phyloP scores from a whole-genome alignment of 2,888 invertebrate genomes.

The Oxycera nigricornis region DNA sequence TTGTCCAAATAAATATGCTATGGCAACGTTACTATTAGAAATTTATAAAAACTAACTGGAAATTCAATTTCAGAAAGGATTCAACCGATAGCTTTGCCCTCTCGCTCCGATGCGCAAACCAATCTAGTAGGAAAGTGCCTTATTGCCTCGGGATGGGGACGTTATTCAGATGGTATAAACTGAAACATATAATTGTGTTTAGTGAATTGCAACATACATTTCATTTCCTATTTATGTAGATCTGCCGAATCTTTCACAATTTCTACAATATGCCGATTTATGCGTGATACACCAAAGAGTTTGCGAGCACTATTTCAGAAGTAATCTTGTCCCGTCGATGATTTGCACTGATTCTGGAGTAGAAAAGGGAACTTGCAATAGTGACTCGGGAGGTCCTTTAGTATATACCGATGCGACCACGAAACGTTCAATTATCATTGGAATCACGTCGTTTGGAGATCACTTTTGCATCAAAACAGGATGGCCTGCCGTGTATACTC shows the following conservation, averaged over 20 bases:
- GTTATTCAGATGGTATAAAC: constrained; percentile 35
- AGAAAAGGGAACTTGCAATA: constrained; percentile 55
- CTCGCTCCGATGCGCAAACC: neutral
- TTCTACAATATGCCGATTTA: neutral
- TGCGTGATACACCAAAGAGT: neutral
- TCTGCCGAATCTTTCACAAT: neutral
- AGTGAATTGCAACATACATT: neutral
- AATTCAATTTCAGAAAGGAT: constrained; percentile 44
- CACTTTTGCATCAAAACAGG: neutral
- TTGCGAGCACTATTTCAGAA: neutral
- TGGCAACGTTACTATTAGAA: no score
- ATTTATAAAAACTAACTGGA: neutral
- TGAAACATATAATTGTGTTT: constrained; percentile 31
- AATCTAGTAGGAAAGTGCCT: constrained; percentile 51
- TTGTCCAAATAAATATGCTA: no score
- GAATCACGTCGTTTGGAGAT: constrained; percentile 1
- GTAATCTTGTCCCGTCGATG: neutral
- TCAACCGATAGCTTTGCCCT: constrained; percentile 39
- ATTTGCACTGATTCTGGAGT: constrained; percentile 51
- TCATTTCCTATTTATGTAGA: neutral
- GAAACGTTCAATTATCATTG: neutral
- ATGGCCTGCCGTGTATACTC: constrained; percentile 24
- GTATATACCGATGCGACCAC: constrained; percentile 46
- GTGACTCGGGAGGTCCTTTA: constrained; percentile 59
- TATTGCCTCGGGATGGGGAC: constrained; percentile 57